Conservation (phyloP, 2,113 vertebrate species). For the Promerops cafer region DNA sequence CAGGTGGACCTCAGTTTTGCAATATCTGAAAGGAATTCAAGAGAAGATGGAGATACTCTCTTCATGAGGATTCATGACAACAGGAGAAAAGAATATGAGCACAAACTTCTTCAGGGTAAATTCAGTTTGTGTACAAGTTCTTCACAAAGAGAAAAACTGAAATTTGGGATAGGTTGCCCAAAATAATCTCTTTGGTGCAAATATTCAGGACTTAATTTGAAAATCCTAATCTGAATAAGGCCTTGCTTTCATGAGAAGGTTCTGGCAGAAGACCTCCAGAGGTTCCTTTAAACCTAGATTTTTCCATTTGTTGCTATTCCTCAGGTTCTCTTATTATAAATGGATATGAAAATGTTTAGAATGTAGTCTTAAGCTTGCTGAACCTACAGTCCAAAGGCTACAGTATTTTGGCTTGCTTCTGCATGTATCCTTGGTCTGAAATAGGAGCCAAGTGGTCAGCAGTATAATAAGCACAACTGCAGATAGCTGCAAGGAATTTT, state of each 20-base stretch:
- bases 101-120: neutral
- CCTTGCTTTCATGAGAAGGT: neutral
- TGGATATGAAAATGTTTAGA: neutral
- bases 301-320: neutral
- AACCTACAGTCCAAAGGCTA: neutral
- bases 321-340: neutral
- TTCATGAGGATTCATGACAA: neutral
- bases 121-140: neutral
- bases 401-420: neutral
- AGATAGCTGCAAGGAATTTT: neutral
- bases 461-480: neutral
- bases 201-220: neutral
- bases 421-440: neutral
- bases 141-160: neutral
- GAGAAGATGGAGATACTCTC: neutral
- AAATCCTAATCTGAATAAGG: neutral
- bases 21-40: neutral
- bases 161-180: neutral
- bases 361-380: neutral
- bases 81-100: neutral
- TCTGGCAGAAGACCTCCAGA: neutral
- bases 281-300: neutral
- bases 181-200: neutral
- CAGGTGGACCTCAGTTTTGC: neutral
- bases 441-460: neutral